These are phyloP conservation scores for Psittacula derbiana DNA, from an alignment of 2,797 vertebrate species.

Conservation along the genomic window DNA sequence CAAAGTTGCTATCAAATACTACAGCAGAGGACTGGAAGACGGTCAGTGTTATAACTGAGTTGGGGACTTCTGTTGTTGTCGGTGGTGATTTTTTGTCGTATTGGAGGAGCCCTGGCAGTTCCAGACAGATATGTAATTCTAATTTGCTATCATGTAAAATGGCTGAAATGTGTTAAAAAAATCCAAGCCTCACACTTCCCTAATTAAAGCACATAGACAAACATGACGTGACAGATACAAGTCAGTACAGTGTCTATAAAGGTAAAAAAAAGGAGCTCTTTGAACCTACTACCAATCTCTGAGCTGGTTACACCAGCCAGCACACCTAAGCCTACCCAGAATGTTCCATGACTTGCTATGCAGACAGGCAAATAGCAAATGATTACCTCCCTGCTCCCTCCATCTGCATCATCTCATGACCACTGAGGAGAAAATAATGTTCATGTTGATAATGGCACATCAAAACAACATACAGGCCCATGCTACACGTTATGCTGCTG, in stretches of 20 bases:
- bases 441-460: not conserved
- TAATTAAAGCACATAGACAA: not conserved
- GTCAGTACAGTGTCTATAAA: not conserved
- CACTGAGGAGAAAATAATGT: not conserved
- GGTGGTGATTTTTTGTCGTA: accelerated
- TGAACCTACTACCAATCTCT: not conserved
- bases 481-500: not conserved
- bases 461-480: not conserved
- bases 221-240: not conserved
- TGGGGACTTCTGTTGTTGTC: not conserved
- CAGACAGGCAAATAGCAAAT: not conserved
- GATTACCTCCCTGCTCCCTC: not conserved
- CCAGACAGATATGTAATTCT: not conserved
- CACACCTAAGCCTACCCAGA: not conserved
- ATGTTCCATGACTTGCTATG: not conserved
- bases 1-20: constrained; percentile 12
- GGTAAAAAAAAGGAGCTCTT: not conserved
- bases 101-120: not conserved
- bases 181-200: not conserved
- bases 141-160: not conserved
- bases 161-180: not conserved
- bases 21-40: constrained; percentile 37
- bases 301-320: not conserved
- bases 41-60: not conserved
- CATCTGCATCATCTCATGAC: not conserved